Base-by-base conservation (phyloP, 2,888 invertebrate species). In the Drosophila ustulata region DNA sequence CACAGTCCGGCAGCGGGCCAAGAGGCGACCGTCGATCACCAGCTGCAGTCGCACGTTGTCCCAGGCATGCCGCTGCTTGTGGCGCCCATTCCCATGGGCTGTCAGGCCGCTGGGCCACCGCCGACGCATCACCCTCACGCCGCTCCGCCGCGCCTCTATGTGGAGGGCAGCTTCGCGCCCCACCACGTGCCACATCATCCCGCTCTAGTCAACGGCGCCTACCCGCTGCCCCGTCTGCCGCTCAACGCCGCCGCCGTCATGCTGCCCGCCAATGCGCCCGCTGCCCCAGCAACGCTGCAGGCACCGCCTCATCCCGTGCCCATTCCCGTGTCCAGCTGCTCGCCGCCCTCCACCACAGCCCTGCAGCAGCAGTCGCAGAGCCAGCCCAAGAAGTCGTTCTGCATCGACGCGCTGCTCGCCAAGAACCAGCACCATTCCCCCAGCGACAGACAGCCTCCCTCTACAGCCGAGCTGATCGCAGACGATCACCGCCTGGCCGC, bases 331-430 rank as follows among this genome's bases (percentile, higher is more conserved):
- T 52, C 69, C 46, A 78, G 69, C 37, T 75, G 70, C 41, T 78
- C 80, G 3, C 80, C 75, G 18, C 81, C 71, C 1, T 53, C 81
- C 0, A 67, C 61, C 3, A 58, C 68, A 6, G 56, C 71, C 0
- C 45, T 64, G 71, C 88, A 77, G 37, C 88, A 77, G 37, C 68
- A 73, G 37, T 55, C 87, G 30, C 81, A 84, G 59, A 86, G 80
- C 57, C 90, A 90, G 56, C 91, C 91, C 3, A 95, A 95, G 78
- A 96, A 96, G 56, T 97, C 97, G 0, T 98, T 98, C 90, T 97
- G 98, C 90, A 98, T 98, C 78, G 98, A 98, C 89, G 97, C 98
- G 0, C 92, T 98, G 3, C 92, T 98, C 3, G 97, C 97, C 0
- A 94, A 95, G 57, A 94, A 92, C 72, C 92, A 92, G 70, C 65